A percentile compares a stretch with the other conserved stretches of the same genome.
Conservation (phyloP, 2,113 vertebrate species). For the Vidua chalybeata region DNA sequence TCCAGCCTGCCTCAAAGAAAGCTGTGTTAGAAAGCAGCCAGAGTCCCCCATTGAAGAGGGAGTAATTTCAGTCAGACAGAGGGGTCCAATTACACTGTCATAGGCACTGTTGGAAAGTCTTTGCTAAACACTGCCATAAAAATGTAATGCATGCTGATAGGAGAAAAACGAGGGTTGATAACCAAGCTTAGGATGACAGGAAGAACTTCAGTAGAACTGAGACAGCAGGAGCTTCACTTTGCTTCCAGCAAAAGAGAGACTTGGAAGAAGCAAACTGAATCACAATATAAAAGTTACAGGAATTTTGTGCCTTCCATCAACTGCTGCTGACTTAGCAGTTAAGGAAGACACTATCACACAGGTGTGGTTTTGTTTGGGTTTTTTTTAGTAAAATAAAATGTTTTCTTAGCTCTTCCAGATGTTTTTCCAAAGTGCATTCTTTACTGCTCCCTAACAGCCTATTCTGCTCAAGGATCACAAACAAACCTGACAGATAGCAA, state of each 20-base stretch:
- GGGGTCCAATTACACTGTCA: not conserved
- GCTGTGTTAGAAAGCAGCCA: not conserved
- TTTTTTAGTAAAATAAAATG: not conserved
- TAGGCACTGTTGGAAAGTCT: not conserved
- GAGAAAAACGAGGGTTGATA: not conserved
- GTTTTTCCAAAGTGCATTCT: not conserved
- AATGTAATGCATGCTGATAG: not conserved
- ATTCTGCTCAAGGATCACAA: not conserved
- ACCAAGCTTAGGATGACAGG: not conserved
- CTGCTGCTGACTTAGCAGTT: not conserved
- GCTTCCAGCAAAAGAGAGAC: not conserved
- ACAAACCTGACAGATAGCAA: not conserved
- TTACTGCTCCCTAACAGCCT: not conserved
- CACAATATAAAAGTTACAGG: not conserved
- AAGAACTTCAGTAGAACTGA: constrained; percentile 17
- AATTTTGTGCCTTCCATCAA: not conserved
- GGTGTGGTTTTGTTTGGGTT: not conserved
- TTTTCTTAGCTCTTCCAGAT: not conserved
- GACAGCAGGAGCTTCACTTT: not conserved
- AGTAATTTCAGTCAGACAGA: not conserved
- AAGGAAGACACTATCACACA: not conserved
- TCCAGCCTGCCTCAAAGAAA: not conserved
- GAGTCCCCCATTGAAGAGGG: not conserved
- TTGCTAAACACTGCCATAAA: not conserved
- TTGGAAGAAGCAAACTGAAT: not conserved